These are phyloP conservation scores for Copsychus sechellarum DNA, from an alignment of 2,113 vertebrate genomes.

Conservation along the genomic window DNA sequence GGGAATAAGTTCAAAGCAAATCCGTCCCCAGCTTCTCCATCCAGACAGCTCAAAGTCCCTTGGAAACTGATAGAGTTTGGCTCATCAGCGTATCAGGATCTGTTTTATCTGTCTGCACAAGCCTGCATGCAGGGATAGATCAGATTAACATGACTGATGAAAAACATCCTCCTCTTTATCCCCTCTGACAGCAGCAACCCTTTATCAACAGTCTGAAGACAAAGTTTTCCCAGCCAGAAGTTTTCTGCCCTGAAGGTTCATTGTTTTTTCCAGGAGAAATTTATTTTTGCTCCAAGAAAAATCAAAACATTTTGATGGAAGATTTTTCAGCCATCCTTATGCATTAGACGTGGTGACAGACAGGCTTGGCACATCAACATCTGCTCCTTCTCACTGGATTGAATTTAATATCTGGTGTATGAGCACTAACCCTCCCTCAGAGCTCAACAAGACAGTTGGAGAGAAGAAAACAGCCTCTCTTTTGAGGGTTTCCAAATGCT, in stretches of 20 bases:
- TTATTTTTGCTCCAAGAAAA: constrained; percentile 4
- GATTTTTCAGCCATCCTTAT: constrained; percentile 29
- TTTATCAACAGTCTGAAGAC: constrained; percentile 23
- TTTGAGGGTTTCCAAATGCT: background rate
- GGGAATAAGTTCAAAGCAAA: background rate
- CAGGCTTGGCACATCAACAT: constrained; percentile 22
- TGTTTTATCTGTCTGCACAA: constrained; percentile 16
- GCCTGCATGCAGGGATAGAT: background rate
- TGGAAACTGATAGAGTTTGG: background rate
- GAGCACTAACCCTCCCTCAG: background rate
- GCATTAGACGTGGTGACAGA: background rate
- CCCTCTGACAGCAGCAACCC: constrained; percentile 31
- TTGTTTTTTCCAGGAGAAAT: background rate
- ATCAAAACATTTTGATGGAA: constrained; percentile 32
- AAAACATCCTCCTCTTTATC: constrained; percentile 37
- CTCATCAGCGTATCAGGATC: background rate
- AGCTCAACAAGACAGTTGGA: background rate
- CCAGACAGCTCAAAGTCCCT: background rate
- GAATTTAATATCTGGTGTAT: constrained; percentile 2
- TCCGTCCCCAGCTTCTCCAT: background rate
- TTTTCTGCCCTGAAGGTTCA: constrained; percentile 9
- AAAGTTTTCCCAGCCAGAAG: constrained; percentile 28
- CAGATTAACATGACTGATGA: constrained; percentile 40
- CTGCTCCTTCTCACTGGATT: constrained; percentile 20
- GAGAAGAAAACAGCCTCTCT: background rate